Evolutionary conservation across 92 coral and sea anemone genomes (phyloP), one percentile per base, ranked within the genome.

Genomic region (Galaxea fascicularis): DNA sequence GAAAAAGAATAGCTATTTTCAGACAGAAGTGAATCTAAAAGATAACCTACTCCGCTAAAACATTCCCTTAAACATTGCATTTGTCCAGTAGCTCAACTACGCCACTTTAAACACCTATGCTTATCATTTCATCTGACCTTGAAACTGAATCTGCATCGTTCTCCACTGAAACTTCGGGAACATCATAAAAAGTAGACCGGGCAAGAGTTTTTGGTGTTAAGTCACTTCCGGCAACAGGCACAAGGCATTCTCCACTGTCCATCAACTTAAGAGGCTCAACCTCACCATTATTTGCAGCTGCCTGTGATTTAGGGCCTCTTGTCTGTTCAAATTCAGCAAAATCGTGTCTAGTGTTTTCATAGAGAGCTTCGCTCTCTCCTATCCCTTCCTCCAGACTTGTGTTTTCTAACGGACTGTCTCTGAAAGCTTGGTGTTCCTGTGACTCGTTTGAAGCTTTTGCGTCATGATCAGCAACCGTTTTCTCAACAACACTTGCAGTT

Each of bases 171-270:
- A 86, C 51, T 62, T 79, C 79, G 18, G 86, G 54, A 1, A 84
- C 26, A 16, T 57, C 57, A 39, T 41, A 46, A 53, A 21, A 41
- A 25, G 82, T 72, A n/a, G 72, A 58, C 26, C 46, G 81, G 16
- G 63, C 2, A 18, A 63, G 59, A 71, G 64, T 53, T 49, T 18
- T 65, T 44, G 44, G 35, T 1, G 63, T 64, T 21, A 25, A 20
- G 28, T 67, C 74, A 15, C 82, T 65, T 64, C 74, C 54, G 20
- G 60, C 22, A 13, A 94, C 76, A 11, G 94, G 98, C 63, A 88
- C 86, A 18, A 94, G 94, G 24, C 87, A 80, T 56, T 92, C 94
- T 35, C 95, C 98, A 69, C 95, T 91, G 76, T 85, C 92, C 88
- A 94, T 76, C 47, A 90, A 72, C 20, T 89, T 53, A 1, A 92